Evolutionary conservation across 2,888 invertebrate species (phyloP).

Genomic region (Volucella inanis): DNA sequence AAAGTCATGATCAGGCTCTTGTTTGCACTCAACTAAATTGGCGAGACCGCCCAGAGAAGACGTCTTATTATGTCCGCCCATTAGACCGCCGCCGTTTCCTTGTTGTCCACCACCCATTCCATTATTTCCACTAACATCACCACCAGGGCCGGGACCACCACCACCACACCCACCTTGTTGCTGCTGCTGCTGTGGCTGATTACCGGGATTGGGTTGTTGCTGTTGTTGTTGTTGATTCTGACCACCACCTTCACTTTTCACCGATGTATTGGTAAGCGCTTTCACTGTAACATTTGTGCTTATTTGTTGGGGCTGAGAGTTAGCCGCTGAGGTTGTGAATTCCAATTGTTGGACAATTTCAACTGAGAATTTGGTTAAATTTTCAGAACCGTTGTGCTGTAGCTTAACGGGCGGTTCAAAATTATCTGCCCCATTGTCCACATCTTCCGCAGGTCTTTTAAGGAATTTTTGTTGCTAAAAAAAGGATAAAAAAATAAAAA

Average conservation of each 20-base stretch:
- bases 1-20: slow-evolving; percentile 93
- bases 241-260: slow-evolving; percentile 82
- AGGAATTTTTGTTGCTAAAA: slow-evolving; percentile 93
- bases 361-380: slow-evolving; percentile 91
- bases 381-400: slow-evolving; percentile 83
- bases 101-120: slow-evolving; percentile 76
- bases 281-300: slow-evolving; percentile 96
- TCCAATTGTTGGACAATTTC: slow-evolving; percentile 96
- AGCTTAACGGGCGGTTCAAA: slow-evolving; percentile 90
- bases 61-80: slow-evolving; percentile 83
- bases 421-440: slow-evolving; percentile 83
- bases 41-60: slow-evolving; percentile 84
- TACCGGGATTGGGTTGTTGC: slow-evolving; percentile 62
- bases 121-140: slow-evolving; percentile 75
- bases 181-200: slow-evolving; percentile 77
- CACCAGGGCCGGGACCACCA: slow-evolving; percentile 76
- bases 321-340: slow-evolving; percentile 93
- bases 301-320: slow-evolving; percentile 94
- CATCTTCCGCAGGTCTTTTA: slow-evolving; percentile 88
- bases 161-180: slow-evolving; percentile 79
- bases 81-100: slow-evolving; percentile 78
- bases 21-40: slow-evolving; percentile 91
- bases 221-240: slow-evolving; percentile 60
- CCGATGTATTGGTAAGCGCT: slow-evolving; percentile 87
- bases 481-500: slow-evolving; percentile 35